phyloP scores from a whole-genome alignment of 2,797 vertebrate species.

The Artibeus jamaicensis region DNA sequence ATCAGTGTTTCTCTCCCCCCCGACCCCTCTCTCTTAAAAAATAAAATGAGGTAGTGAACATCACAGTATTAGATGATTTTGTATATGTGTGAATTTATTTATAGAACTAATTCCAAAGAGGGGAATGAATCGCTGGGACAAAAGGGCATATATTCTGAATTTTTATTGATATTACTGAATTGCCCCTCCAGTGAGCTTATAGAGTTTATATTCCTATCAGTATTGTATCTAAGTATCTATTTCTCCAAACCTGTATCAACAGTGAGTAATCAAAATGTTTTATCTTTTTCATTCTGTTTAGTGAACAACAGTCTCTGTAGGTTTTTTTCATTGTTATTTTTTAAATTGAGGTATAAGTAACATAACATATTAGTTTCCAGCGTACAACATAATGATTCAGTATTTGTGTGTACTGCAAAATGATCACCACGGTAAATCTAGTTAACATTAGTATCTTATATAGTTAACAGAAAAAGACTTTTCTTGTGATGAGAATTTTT shows the following conservation, averaged over 20 bases:
- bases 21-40: neutral
- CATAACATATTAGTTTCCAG: neutral
- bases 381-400: neutral
- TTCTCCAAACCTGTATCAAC: neutral
- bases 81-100: neutral
- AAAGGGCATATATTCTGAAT: neutral
- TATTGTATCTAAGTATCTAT: neutral
- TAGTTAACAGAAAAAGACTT: neutral
- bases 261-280: neutral
- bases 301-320: neutral
- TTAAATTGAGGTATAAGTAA: neutral
- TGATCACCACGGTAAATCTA: neutral
- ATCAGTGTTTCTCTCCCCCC: neutral
- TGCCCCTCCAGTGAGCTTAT: neutral
- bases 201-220: neutral
- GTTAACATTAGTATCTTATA: neutral
- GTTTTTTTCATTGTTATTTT: neutral
- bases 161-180: neutral
- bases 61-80: neutral
- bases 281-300: neutral
- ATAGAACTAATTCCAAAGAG: neutral
- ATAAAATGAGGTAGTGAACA: neutral
- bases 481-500: neutral
- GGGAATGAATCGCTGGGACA: neutral
- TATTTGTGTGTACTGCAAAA: neutral